Evolutionary conservation across 2,797 vertebrate species (phyloP).

Genomic region (Karalla daura): DNA sequence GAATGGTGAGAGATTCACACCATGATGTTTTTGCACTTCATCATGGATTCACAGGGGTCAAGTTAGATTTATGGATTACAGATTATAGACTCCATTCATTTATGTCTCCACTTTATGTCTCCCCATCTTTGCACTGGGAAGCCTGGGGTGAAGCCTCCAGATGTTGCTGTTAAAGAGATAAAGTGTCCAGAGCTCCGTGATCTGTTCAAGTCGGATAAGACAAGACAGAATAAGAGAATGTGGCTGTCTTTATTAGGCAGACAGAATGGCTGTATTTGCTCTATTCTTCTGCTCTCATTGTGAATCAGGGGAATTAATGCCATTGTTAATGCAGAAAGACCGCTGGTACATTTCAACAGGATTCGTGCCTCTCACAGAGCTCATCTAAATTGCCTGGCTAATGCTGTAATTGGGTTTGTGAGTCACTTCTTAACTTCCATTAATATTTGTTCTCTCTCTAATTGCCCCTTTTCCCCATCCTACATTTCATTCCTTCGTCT

Average conservation of each 20-base stretch:
- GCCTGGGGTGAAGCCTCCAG: conserved; percentile 43
- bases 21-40: too few species aligned
- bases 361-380: conserved; percentile 87
- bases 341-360: conserved; percentile 87
- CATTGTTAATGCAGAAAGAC: conserved; percentile 82
- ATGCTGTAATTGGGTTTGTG: conserved; percentile 92
- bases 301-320: conserved; percentile 76
- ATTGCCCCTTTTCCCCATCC: conserved; percentile 72
- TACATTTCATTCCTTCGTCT: conserved; percentile 71
- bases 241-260: conserved; percentile 74
- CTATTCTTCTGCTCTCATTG: conserved; percentile 61
- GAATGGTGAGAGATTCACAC: too few species aligned
- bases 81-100: too few species aligned
- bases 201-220: conserved; percentile 66
- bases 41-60: too few species aligned
- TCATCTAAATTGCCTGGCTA: conserved; percentile 85
- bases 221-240: conserved; percentile 75
- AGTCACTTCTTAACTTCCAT: conserved; percentile 86
- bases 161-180: conserved; percentile 79
- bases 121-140: conserved; percentile 6
- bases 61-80: too few species aligned
- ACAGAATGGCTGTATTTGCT: conserved; percentile 85
- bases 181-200: conserved; percentile 77
- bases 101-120: too few species aligned
- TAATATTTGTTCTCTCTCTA: conserved; percentile 83